Evolutionary conservation across 1,140 invertebrate genomes (phyloP).

Genomic region (Zaprionus ornatus): DNA sequence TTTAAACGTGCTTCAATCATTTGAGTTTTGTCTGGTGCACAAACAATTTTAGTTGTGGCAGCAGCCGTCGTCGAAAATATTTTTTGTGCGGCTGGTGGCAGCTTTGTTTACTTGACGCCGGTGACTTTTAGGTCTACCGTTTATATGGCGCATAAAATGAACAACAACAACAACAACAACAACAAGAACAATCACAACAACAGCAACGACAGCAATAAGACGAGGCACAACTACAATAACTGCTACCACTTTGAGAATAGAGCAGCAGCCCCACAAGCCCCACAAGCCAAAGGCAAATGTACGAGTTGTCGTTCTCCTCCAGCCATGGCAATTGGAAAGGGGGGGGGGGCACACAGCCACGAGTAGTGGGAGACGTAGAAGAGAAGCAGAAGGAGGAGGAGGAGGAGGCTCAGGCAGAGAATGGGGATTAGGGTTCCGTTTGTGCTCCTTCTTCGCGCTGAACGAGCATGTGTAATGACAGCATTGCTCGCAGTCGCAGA

Average conservation of each 20-base stretch:
- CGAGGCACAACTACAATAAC: conserved; percentile 23
- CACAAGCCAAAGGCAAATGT: conserved; percentile 23
- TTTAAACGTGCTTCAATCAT: neutral
- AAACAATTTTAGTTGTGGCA: neutral
- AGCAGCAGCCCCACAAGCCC: conserved; percentile 1
- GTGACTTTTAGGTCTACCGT: conserved; percentile 64
- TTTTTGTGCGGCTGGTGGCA: conserved; percentile 25
- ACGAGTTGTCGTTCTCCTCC: conserved; percentile 6
- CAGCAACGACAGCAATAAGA: conserved; percentile 27
- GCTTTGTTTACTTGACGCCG: conserved; percentile 66
- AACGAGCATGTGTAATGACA: conserved; percentile 48
- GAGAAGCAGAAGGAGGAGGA: neutral
- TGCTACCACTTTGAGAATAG: conserved; percentile 15
- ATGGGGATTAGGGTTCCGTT: conserved; percentile 18
- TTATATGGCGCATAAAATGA: conserved; percentile 71
- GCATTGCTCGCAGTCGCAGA: conserved; percentile 12
- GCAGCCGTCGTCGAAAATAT: conserved; percentile 27
- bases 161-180: conserved; percentile 54
- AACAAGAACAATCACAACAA: conserved; percentile 47
- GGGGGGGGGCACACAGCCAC: neutral
- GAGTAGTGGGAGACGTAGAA: neutral
- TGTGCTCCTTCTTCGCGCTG: neutral
- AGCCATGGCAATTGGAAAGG: neutral
- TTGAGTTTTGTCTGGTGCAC: conserved; percentile 25
- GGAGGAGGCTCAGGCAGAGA: neutral